Evolutionary conservation across 2,797 vertebrate genomes (phyloP), one percentile per base, ranked within the genome.

Genomic region (Mallotus villosus): DNA sequence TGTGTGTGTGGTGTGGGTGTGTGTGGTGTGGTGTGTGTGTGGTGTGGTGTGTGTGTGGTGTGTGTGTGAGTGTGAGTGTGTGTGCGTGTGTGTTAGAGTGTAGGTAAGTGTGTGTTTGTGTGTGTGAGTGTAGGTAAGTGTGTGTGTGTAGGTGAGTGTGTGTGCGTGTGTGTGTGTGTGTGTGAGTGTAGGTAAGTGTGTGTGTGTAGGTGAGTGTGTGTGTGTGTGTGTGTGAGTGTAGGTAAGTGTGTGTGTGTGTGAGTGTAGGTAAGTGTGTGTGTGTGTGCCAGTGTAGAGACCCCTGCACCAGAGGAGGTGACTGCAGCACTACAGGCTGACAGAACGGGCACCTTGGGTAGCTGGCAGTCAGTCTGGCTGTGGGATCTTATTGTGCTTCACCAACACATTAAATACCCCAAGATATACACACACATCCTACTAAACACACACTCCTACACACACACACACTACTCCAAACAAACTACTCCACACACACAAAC

Each of bases 271-370:
- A n/a, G n/a, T 69, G 49, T 71, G 49, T 72, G 64, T 49, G 66
- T 66, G 68, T 51, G 63, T 80, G 80, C 86, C 79, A 85, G 74
- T 81, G 85, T 55, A 67, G 75, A 76, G 81, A 85, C 78, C 84
- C 81, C 77, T 79, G 80, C 81, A 82, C 79, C 81, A 73, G 85
- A 75, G 81, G 85, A 89, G 90, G 86, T 89, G 87, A 93, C 86
- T 91, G 89, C 91, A 91, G 90, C 82, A 86, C 83, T 89, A 78
- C 73, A 81, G 80, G 80, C 84, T 76, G 79, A 88, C 86, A 87
- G 85, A 89, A 82, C 80, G 87, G 90, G 87, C 89, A 92, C 91
- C 88, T 92, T 92, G 88, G 87, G 85, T 76, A 88, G 81, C 89
- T 89, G 82, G 84, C 86, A 84, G 73, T 67, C 72, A 78, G 74